Conservation (phyloP, 2,113 vertebrate species). For the Ptilonorhynchus violaceus region DNA sequence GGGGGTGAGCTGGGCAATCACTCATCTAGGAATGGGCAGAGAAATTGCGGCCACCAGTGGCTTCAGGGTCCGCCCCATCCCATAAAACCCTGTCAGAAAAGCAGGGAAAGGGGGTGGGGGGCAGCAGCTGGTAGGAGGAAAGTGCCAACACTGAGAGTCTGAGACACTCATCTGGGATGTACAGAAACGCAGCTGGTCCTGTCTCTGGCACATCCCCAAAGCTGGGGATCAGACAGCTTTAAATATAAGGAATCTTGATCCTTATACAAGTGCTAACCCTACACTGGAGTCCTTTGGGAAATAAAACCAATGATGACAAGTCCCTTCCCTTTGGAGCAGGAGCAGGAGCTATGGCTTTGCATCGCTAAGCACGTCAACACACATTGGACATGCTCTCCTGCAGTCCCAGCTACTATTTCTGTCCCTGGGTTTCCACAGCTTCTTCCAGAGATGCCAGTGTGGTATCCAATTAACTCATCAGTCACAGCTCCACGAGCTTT, state of each 20-base stretch:
- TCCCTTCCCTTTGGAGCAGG: neutral
- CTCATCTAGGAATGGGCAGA: neutral
- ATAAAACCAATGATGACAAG: neutral
- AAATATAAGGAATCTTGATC: neutral
- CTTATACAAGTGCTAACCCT: neutral
- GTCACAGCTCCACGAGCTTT: neutral
- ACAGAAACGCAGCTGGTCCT: neutral
- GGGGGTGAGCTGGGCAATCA: neutral
- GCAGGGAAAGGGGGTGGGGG: neutral
- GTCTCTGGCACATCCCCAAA: neutral
- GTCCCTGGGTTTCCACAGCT: neutral
- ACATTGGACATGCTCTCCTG: neutral
- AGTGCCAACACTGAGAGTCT: neutral
- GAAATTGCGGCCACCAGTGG: neutral
- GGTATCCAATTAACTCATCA: constrained; percentile 19
- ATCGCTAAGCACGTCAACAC: neutral
- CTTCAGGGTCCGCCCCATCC: neutral
- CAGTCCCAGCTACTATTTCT: neutral
- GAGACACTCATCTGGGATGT: neutral
- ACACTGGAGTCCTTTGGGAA: neutral
- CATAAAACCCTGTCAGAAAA: neutral
- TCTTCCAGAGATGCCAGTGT: neutral
- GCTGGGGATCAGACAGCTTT: neutral
- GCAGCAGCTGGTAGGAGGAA: neutral
- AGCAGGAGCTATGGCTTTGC: neutral